Conservation (phyloP, 2,113 vertebrate genomes). For the Galbula dea region DNA sequence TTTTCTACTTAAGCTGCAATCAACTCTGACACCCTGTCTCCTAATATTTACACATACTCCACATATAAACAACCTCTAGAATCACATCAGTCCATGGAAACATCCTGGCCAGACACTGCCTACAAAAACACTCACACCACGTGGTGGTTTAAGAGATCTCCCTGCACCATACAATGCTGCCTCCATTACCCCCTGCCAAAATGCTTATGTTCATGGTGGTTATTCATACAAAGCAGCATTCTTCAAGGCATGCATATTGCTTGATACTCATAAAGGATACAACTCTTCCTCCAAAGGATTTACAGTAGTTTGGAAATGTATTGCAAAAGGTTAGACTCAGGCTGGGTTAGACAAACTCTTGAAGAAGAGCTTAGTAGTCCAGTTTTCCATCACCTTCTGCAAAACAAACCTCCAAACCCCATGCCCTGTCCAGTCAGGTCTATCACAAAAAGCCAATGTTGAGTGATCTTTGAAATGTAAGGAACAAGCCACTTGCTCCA, state of each 20-base stretch:
- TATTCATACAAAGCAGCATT: background rate
- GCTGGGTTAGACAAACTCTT: background rate
- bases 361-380: background rate
- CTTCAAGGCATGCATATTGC: background rate
- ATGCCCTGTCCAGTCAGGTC: background rate
- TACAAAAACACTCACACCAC: accelerated
- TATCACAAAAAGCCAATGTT: accelerated
- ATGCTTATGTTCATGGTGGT: background rate
- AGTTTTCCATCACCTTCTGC: background rate
- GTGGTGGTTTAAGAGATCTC: background rate
- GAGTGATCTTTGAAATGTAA: background rate
- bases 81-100: background rate
- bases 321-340: background rate
- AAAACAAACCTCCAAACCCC: background rate
- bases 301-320: background rate
- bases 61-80: background rate
- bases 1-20: constrained; percentile 15
- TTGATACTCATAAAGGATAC: background rate
- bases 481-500: background rate
- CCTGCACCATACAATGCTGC: background rate
- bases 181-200: background rate
- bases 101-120: background rate
- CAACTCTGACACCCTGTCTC: background rate
- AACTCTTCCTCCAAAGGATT: background rate
- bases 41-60: background rate